phyloP scores from a whole-genome alignment of 92 coral and sea anemone genomes.

The Anthopleura xanthogrammica region DNA sequence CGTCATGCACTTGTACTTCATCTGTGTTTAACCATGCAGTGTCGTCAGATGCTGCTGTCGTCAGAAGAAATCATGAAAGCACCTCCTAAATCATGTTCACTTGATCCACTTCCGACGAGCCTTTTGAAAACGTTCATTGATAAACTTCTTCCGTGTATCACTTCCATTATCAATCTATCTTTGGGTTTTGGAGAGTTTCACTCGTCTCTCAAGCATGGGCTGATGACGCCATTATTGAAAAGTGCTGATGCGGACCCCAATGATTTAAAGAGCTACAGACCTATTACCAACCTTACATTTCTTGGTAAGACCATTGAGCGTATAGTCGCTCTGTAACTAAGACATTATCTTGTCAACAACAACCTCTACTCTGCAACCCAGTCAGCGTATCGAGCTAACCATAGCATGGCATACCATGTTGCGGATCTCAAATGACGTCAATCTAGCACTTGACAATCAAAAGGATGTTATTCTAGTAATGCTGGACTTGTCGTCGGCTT shows the following conservation, averaged over 20 bases:
- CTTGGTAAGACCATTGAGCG: background rate
- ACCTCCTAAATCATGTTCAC: constrained; percentile 25
- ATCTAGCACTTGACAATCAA: background rate
- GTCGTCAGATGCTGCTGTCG: too few relatives aligned
- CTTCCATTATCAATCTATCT: constrained; percentile 23
- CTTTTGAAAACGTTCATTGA: constrained; percentile 6
- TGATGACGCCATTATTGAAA: background rate
- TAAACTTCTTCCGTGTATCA: constrained; percentile 5
- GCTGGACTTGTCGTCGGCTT: background rate
- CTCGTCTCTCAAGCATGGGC: background rate
- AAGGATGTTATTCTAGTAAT: background rate
- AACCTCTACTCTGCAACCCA: background rate
- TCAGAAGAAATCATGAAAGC: background rate
- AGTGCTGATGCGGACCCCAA: background rate
- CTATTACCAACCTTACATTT: background rate
- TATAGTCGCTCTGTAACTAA: background rate
- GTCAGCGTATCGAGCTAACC: background rate
- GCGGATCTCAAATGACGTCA: background rate
- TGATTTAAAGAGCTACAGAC: background rate
- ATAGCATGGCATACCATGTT: background rate
- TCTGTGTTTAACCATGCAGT: too few relatives aligned
- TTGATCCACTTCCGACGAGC: constrained; percentile 22
- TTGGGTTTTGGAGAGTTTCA: constrained; percentile 9
- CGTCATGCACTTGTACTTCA: too few relatives aligned
- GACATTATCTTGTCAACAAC: background rate